A percentile compares a stretch with the other conserved stretches of the same genome.
These are phyloP conservation scores for Nycticebus coucang DNA, from an alignment of 2,113 vertebrate genomes.

Conservation along the genomic window DNA sequence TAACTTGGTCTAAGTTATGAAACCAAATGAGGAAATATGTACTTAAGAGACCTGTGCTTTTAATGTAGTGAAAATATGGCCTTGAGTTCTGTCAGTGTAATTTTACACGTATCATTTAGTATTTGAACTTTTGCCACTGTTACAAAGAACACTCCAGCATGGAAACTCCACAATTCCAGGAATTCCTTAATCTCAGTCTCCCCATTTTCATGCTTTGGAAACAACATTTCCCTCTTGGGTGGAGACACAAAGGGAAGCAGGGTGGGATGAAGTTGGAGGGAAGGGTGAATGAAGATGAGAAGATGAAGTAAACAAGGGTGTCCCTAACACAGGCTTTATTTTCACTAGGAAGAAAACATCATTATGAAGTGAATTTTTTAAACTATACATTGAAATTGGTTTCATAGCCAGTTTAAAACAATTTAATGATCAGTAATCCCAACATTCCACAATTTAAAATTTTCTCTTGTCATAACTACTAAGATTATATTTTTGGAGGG, in stretches of 20 bases:
- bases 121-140: slow-evolving; percentile 60
- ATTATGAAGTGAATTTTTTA: background rate
- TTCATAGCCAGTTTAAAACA: background rate
- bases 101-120: slow-evolving; percentile 54
- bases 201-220: slow-evolving; percentile 40
- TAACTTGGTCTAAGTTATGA: slow-evolving; percentile 50
- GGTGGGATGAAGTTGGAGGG: background rate
- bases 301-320: slow-evolving; percentile 26
- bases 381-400: background rate
- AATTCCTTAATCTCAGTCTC: slow-evolving; percentile 57
- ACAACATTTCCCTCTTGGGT: slow-evolving; percentile 54
- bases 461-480: background rate
- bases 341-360: background rate
- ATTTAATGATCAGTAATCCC: background rate
- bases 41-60: slow-evolving; percentile 61
- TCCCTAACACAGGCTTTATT: background rate
- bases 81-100: slow-evolving; percentile 55
- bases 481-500: background rate
- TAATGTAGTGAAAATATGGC: slow-evolving; percentile 65
- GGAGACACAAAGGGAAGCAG: slow-evolving; percentile 11
- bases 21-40: slow-evolving; percentile 58
- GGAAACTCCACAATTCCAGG: slow-evolving; percentile 56
- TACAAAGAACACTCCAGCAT: slow-evolving; percentile 40
- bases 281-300: slow-evolving; percentile 13
- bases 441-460: background rate